Evolutionary conservation across 2,797 vertebrate genomes (phyloP).

Genomic region (Arctocebus calabarensis): DNA sequence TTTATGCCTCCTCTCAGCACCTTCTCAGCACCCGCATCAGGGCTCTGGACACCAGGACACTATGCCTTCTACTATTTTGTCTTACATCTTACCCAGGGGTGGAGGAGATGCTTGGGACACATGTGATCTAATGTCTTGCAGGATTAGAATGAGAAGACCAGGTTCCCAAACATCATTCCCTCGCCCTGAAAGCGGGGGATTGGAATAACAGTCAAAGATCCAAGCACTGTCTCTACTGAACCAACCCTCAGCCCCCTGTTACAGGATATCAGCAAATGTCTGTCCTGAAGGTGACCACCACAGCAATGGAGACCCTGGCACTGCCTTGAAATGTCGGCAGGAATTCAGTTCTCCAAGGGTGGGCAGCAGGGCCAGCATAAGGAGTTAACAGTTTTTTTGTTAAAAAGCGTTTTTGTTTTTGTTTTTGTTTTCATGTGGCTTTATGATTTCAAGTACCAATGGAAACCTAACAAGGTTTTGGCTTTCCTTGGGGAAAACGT

Average conservation of each 20-base stretch:
- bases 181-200: neutral
- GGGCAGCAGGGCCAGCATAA: neutral
- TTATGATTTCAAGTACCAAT: slow-evolving; percentile 67
- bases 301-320: neutral
- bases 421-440: slow-evolving; percentile 34
- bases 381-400: neutral
- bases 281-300: neutral
- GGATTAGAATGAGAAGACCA: slow-evolving; percentile 10
- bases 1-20: neutral
- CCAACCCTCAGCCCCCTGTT: neutral
- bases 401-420: neutral
- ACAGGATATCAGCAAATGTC: neutral
- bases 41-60: neutral
- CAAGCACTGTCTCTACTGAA: neutral
- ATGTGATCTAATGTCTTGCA: neutral
- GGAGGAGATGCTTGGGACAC: neutral
- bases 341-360: slow-evolving; percentile 41
- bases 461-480: slow-evolving; percentile 64
- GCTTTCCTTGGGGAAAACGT: slow-evolving; percentile 16
- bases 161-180: neutral
- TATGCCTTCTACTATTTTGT: neutral
- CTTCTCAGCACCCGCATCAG: neutral
- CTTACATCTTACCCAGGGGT: neutral
- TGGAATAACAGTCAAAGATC: neutral
- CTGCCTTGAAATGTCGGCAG: neutral